Evolutionary conservation across 2,797 vertebrate species (phyloP), one percentile per base, ranked within the genome.

Genomic region (Rhinogobio ventralis): DNA sequence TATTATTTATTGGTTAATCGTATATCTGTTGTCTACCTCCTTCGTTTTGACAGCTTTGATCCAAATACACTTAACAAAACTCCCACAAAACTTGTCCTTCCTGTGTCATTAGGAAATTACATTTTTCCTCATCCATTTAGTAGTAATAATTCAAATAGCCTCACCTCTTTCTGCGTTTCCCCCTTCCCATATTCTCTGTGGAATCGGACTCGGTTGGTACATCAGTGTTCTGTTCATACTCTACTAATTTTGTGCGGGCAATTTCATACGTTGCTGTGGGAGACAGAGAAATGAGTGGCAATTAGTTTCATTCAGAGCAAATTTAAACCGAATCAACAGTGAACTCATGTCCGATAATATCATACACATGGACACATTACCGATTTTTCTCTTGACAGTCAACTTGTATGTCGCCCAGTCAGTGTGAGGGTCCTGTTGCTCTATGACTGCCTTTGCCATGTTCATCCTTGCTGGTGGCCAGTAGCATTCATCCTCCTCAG

Each of bases 381-480:
- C 53, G 55, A 57, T 23, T 57, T 57, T 57, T 57, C 55, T 57
- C 55, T 60, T 60, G 23, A 60, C 55, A 60, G 55, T 66, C 64
- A 66, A 28, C 25, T 66, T 28, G 25, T 66, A 66, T 66, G 30
- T 28, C 30, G 28, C 30, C 33, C 33, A 69, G 67, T 69, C 67
- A 69, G 33, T 33, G 20, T 39, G 30, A 20, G 19, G 33, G 36
- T 73, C 81, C 17, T 60, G 10, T 60, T 82, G 42, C 25, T 69
- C 45, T 28, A 60, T 73, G 8, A 25, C 51, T 5, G 30, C 36
- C 67, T 74, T 83, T 28, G 71, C n/a, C 25, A 28, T 62, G 36
- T 83, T 83, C 7, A 45, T 49, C 15, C 28, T 75, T 76, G 53
- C 36, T 75, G 82, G 82, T 83, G 82, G 82, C 82, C 82, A 83